Conservation (phyloP, 2,797 vertebrate genomes). For the Forpus xanthops region DNA sequence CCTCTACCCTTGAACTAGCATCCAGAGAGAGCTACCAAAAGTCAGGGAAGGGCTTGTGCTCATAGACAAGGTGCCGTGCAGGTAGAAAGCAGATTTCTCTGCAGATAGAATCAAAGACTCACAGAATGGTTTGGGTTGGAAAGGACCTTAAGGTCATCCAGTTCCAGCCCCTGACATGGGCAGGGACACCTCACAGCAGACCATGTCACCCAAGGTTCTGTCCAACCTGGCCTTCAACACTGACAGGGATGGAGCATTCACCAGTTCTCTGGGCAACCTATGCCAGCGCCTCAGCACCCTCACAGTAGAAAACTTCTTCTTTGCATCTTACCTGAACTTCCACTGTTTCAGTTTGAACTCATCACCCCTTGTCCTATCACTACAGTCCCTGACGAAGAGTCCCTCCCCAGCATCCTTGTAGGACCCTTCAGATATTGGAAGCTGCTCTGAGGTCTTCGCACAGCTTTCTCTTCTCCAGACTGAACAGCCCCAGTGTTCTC, state of each 20-base stretch:
- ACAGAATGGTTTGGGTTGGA: neutral
- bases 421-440: neutral
- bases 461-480: neutral
- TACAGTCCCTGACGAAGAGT: neutral
- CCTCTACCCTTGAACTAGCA: neutral
- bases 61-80: neutral
- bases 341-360: neutral
- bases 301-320: neutral
- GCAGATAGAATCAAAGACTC: neutral
- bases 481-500: neutral
- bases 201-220: neutral
- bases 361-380: neutral
- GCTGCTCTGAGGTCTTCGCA: neutral
- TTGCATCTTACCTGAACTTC: neutral
- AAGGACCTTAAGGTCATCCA: neutral
- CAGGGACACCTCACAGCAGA: neutral
- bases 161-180: neutral
- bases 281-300: neutral
- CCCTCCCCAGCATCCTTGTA: neutral
- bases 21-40: neutral
- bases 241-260: neutral
- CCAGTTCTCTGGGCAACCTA: neutral
- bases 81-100: neutral
- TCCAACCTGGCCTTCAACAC: neutral
- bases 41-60: neutral